These are phyloP conservation scores for Aphidoletes aphidimyza DNA, from an alignment of 2,888 invertebrate species.

Conservation along the genomic window DNA sequence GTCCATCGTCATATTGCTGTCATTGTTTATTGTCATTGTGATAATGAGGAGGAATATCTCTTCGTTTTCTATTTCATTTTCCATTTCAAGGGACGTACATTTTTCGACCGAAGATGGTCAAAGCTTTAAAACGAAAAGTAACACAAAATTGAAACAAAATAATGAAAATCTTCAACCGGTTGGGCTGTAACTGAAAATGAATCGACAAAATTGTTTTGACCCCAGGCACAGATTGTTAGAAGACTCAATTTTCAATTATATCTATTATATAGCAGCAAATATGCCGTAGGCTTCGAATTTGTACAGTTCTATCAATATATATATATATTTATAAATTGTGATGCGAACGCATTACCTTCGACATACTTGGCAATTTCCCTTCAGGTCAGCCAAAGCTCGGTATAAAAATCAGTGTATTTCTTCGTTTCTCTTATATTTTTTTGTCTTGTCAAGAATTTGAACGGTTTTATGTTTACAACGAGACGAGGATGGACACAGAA, in stretches of 20 bases:
- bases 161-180: neutral
- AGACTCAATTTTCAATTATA: neutral
- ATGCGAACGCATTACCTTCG: no score
- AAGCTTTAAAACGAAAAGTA: no score
- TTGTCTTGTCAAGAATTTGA: no score
- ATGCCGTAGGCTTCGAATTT: neutral
- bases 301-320: neutral
- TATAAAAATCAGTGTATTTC: no score
- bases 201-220: neutral
- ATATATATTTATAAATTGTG: neutral
- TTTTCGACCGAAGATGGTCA: no score
- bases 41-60: neutral
- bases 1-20: neutral
- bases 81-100: neutral
- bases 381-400: no score
- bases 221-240: neutral
- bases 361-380: no score
- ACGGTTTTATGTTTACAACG: no score
- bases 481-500: no score
- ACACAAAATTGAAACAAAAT: neutral
- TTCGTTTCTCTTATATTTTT: no score
- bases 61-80: neutral
- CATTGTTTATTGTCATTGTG: conserved; percentile 24
- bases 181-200: neutral
- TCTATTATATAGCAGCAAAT: no score